Percentiles rank a stretch among this genome's conserved stretches.
Conservation (phyloP, 2,797 vertebrate species). For the Spondyliosoma cantharus region DNA sequence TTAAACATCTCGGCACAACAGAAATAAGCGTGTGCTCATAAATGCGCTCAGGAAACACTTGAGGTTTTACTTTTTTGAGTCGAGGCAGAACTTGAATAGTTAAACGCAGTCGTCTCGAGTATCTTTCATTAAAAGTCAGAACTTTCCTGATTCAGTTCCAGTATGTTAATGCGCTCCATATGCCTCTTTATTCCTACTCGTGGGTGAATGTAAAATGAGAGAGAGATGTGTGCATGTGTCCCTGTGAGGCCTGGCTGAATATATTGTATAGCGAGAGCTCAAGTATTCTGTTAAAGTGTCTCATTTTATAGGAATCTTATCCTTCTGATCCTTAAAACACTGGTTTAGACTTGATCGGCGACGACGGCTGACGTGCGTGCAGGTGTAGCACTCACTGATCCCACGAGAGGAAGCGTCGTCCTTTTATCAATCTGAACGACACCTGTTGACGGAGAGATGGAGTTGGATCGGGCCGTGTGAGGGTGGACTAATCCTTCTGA, state of each 20-base stretch:
- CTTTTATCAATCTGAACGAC: slow-evolving; percentile 8
- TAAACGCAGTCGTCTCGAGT: slow-evolving; percentile 52
- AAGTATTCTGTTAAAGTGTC: background rate
- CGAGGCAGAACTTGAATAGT: slow-evolving; percentile 42
- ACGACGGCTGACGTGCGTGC: background rate
- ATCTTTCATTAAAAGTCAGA: slow-evolving; percentile 68
- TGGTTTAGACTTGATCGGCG: background rate
- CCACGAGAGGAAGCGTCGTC: background rate
- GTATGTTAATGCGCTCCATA: slow-evolving; percentile 67
- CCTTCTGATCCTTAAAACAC: background rate
- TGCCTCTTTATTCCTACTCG: slow-evolving; percentile 42
- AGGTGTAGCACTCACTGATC: background rate
- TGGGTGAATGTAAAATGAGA: slow-evolving; percentile 28
- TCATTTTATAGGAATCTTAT: slow-evolving; percentile 15
- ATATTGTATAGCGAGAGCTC: slow-evolving; percentile 7
- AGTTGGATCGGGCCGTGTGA: background rate
- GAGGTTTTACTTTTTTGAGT: slow-evolving; percentile 13
- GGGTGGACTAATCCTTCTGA: background rate
- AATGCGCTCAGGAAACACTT: slow-evolving; percentile 4
- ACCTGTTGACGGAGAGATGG: slow-evolving; percentile 17
- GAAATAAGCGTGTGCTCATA: background rate
- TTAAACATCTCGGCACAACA: background rate
- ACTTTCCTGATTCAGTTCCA: slow-evolving; percentile 66
- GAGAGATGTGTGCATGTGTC: slow-evolving; percentile 24
- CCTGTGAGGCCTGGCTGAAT: slow-evolving; percentile 16